A percentile compares a stretch with the other conserved stretches of the same genome.
phyloP scores from a whole-genome alignment of 2,113 vertebrate species.

The Ictalurus furcatus region DNA sequence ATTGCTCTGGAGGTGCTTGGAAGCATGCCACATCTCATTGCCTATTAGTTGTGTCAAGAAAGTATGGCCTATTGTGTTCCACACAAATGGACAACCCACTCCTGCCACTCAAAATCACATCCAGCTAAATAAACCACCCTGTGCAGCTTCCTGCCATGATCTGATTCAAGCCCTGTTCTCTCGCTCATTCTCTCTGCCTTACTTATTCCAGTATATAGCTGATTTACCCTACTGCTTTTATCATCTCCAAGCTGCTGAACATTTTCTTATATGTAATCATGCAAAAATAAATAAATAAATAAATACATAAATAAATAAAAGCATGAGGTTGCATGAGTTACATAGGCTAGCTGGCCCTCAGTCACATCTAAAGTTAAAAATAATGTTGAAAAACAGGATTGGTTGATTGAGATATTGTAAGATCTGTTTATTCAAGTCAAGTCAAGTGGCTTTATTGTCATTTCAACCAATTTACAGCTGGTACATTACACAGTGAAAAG shows the following conservation, averaged over 20 bases:
- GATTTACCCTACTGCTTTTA: no score
- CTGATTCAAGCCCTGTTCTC: slow-evolving; percentile 65
- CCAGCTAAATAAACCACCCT: slow-evolving; percentile 77
- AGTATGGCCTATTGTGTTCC: slow-evolving; percentile 75
- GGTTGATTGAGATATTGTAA: background rate
- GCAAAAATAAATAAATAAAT: slow-evolving; percentile 58
- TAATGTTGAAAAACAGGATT: background rate
- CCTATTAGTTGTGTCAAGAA: slow-evolving; percentile 74
- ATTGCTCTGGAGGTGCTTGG: slow-evolving; percentile 8
- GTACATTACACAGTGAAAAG: no score
- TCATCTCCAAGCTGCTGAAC: slow-evolving; percentile 62
- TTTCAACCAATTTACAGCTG: no score
- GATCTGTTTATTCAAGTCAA: no score
- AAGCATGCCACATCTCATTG: slow-evolving; percentile 73
- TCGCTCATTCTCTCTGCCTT: background rate
- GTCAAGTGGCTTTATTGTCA: no score
- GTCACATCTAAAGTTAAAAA: slow-evolving; percentile 61
- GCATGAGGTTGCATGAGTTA: slow-evolving; percentile 68
- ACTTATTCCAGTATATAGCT: slow-evolving; percentile 71
- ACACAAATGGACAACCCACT: slow-evolving; percentile 70
- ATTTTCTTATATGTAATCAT: slow-evolving; percentile 77
- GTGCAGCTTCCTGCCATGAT: slow-evolving; percentile 1
- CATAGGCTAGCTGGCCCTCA: slow-evolving; percentile 70
- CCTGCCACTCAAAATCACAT: slow-evolving; percentile 52
- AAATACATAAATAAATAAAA: slow-evolving; percentile 17